Evolutionary conservation across 1,140 invertebrate genomes (phyloP), one percentile per base, ranked within the genome.

Genomic region (Trachymyrmex septentrionalis): DNA sequence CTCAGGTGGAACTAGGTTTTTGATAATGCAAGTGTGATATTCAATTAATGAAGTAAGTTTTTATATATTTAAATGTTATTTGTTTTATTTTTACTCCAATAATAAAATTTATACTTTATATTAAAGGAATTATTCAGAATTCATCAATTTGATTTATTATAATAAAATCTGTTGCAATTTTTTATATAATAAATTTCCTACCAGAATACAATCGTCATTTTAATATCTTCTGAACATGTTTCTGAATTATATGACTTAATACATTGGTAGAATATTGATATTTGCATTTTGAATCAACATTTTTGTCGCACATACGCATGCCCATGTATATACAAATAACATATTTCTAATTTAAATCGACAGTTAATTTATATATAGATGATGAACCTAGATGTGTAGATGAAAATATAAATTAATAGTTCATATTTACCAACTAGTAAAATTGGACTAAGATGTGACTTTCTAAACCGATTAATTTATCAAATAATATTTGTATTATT

Each of bases 1-100:
- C 12, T 77, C 57, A 24, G 10, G 63, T 82, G 50, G 19, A 34
- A 44, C 48, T 86, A 73, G 87, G 78, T 88, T 77, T 77, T 88
- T 85, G 27, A 64, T 50, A 76, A 73, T 30, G 5, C 57, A 69
- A 50, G 50, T 73, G 59, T 73, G 19, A 53, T 66, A 73, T 88
- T 82, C 3, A 24, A 66, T 19, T 78, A 76, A 44, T 44, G 38
- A 44, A 76, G 24, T 59, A 30, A 64, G 71, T 72, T 72, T 72
- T 27, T 59, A 55, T n/a, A 34, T 69, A 87, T 61, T 69, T 85
- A 64, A 64, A 77, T 77, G 9, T 64, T 77, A 10, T 77, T 14
- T 53, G 16, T 38, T 14, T 34, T 44, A 44, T 12, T 73, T 10
- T 12, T 55, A 50, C 6, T 21, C 19, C 14, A 76, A 76, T 76